Evolutionary conservation across 2,888 invertebrate genomes (phyloP).

Genomic region (Leucophenga montana): DNA sequence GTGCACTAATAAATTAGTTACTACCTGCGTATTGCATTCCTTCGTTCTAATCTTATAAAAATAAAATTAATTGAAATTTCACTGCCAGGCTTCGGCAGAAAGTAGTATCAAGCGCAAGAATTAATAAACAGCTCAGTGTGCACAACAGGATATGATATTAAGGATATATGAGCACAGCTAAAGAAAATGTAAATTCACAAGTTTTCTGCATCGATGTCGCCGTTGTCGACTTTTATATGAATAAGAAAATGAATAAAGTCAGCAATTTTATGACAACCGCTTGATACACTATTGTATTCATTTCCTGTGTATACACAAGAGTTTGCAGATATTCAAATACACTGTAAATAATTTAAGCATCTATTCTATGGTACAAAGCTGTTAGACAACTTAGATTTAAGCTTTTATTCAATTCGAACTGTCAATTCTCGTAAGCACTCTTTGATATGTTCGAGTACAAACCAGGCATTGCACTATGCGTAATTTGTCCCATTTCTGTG

Average conservation of each 20-base stretch:
- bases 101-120: background rate
- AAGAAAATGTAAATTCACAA: background rate
- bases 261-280: constrained; percentile 57
- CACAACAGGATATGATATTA: background rate
- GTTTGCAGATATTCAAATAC: background rate
- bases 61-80: constrained; percentile 57
- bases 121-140: constrained; percentile 15
- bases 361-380: no score
- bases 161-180: background rate
- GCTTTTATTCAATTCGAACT: no score
- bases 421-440: no score
- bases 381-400: no score
- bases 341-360: background rate
- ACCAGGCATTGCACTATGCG: no score
- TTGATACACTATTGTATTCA: background rate
- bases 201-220: background rate
- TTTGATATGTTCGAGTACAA: no score
- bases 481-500: no score
- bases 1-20: no score
- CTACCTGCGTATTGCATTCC: no score
- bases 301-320: background rate
- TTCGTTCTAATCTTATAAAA: constrained; percentile 36
- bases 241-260: constrained; percentile 57
- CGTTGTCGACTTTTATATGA: constrained; percentile 24
- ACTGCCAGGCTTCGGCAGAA: constrained; percentile 31